Evolutionary conservation across 2,113 vertebrate species (phyloP).

Genomic region (Tupaia chinensis): DNA sequence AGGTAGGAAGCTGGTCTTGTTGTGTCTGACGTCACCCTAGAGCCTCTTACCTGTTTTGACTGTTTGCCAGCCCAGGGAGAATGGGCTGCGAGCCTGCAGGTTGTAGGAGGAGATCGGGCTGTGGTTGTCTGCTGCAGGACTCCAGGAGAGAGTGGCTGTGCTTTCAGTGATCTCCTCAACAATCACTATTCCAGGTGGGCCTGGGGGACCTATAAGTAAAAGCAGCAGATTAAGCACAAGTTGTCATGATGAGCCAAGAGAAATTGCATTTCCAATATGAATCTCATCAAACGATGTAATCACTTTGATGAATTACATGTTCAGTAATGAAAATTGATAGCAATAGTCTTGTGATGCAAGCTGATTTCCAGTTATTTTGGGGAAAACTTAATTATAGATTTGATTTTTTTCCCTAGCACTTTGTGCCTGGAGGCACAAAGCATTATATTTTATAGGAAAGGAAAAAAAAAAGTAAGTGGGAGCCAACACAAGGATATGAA

Average conservation of each 20-base stretch:
- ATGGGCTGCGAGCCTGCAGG: constrained; percentile 96
- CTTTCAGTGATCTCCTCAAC: constrained; percentile 97
- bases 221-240: constrained; percentile 51
- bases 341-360: not conserved
- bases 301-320: constrained; percentile 57
- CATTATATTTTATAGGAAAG: constrained; percentile 55
- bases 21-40: constrained; percentile 27
- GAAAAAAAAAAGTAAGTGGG: constrained; percentile 60
- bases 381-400: constrained; percentile 47
- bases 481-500: constrained; percentile 34
- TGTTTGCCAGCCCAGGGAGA: constrained; percentile 98
- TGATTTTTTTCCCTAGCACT: constrained; percentile 40
- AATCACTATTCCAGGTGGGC: constrained; percentile 97
- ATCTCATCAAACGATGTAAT: constrained; percentile 45
- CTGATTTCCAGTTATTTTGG: constrained; percentile 60
- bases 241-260: constrained; percentile 40
- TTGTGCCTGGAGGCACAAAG: constrained; percentile 41
- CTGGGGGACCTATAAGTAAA: constrained; percentile 93
- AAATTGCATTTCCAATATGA: constrained; percentile 59
- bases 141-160: constrained; percentile 97
- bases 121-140: constrained; percentile 96
- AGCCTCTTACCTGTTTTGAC: constrained; percentile 94
- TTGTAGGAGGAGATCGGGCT: constrained; percentile 96
- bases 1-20: constrained; percentile 1
- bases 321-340: constrained; percentile 57